Percentiles rank a stretch among this genome's conserved stretches.
These are phyloP conservation scores for Mnemiopsis leidyi DNA, from an alignment of 37 sponge, comb jelly and placozoan genomes.

Conservation along the genomic window DNA sequence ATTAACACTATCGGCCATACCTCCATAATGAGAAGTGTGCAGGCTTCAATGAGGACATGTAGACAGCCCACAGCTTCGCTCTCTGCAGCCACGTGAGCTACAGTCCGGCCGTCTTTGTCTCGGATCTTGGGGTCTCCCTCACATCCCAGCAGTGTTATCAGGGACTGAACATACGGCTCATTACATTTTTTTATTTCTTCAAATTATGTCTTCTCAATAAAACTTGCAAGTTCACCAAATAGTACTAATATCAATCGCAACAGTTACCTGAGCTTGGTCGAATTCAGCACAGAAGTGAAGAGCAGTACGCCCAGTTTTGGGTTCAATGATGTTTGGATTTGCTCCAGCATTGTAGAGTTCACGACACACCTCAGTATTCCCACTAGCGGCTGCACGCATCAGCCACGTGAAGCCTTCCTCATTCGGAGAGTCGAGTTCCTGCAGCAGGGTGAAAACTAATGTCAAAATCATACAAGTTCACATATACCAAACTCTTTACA, in stretches of 20 bases:
- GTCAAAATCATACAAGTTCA: too few relatives aligned
- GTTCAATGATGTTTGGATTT: conserved; percentile 60
- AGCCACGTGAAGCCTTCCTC: conserved; percentile 59
- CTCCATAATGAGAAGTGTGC: conserved; percentile 49
- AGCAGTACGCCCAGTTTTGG: conserved; percentile 40
- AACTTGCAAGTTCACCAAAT: too few relatives aligned
- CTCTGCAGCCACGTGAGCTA: conserved; percentile 51
- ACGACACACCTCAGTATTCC: conserved; percentile 21
- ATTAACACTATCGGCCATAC: too few relatives aligned
- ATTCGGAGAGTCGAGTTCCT: conserved; percentile 29
- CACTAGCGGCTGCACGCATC: conserved; percentile 40
- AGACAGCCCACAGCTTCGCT: conserved; percentile 48
- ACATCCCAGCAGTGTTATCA: conserved; percentile 57
- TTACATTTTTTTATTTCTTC: too few relatives aligned
- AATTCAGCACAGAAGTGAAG: conserved; percentile 53
- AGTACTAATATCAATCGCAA: too few relatives aligned
- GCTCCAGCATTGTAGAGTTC: conserved; percentile 58
- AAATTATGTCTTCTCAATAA: too few relatives aligned
- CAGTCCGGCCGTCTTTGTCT: conserved; percentile 57
- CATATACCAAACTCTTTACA: too few relatives aligned
- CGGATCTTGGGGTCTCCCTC: conserved; percentile 55
- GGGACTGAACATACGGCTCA: too few relatives aligned
- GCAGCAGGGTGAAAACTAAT: too few relatives aligned
- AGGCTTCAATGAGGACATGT: conserved; percentile 34
- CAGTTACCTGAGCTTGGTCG: conserved; percentile 25